Base-by-base conservation (phyloP, 2,113 vertebrate species). In the Poecile atricapillus region DNA sequence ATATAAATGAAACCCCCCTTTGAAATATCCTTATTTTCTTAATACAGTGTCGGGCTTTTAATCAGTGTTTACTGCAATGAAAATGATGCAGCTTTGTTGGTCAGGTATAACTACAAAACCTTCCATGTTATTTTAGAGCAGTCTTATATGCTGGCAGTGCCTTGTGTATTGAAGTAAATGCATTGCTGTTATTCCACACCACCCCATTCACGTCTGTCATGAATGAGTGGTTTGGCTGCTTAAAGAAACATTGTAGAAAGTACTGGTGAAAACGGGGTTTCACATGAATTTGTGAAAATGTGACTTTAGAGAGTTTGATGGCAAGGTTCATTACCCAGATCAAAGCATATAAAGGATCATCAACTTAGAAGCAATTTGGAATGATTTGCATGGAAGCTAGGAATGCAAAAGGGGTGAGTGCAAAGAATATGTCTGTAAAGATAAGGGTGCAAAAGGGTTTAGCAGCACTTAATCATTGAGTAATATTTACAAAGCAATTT, bases 151-250 rank as follows among this genome's bases (percentile, higher is more conserved):
- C 31, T 59, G 30, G 19, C 35, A 68, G 31, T 31, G 18, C 30
- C 15, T 47, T 62, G n/a, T 1, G 1, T 0, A 4, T 24, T 71
- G 28, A 30, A 15, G 0, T 9, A 56, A 52, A 15, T 39, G 15
- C 19, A 22, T 7, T 60, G 49, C 50, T 77, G 30, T 50, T 25
- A 28, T 83, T 83, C 16, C 7, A 49, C 2, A 2, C 46, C 25
- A 37, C 35, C 21, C 18, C 5, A 3, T 60, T 43, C 24, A 71
- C 39, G 28, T 24, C 22, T 28, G 43, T 28, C 14, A 6, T 5
- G 12, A 63, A 33, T 13, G 21, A 69, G 31, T 23, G 31, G 41
- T 33, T 77, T 63, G 56, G 43, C 31, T 43, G 33, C 31, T 50
- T 56, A 50, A 76, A 77, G 64, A 70, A 63, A 56, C 35, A 28